Percentiles rank a stretch among this genome's conserved stretches.
Evolutionary conservation across 2,888 invertebrate genomes (phyloP).

Genomic region (Cataglyphis albicans): DNA sequence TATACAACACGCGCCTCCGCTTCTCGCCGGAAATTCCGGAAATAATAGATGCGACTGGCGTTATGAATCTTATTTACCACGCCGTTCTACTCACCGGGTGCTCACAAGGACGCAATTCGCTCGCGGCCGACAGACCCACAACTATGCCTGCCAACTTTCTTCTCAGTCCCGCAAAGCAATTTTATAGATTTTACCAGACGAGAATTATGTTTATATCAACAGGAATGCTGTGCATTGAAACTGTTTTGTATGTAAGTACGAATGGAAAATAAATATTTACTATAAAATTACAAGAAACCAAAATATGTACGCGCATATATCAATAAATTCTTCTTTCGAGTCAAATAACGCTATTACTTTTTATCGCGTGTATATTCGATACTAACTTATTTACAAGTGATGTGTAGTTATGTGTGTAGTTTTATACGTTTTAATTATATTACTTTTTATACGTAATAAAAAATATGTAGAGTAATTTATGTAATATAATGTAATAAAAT

Average conservation of each 20-base stretch:
- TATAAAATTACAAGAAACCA: neutral
- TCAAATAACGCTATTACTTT: neutral
- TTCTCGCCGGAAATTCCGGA: slow-evolving; percentile 50
- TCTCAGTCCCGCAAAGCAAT: neutral
- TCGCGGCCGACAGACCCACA: slow-evolving; percentile 27
- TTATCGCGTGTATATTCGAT: neutral
- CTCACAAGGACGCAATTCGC: slow-evolving; percentile 41
- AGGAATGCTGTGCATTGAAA: neutral
- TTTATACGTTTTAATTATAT: neutral
- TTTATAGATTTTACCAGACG: slow-evolving; percentile 4
- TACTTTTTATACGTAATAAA: neutral
- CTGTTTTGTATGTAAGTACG: neutral
- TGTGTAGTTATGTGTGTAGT: neutral
- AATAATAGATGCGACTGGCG: slow-evolving; percentile 61
- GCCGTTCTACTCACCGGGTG: slow-evolving; percentile 9
- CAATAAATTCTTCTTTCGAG: neutral
- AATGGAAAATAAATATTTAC: neutral
- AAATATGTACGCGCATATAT: neutral
- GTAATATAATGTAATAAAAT: neutral
- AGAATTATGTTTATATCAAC: neutral
- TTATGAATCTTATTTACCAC: slow-evolving; percentile 66
- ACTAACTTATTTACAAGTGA: neutral
- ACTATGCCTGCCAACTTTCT: slow-evolving; percentile 35
- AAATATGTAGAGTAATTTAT: neutral
- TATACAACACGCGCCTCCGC: slow-evolving; percentile 56